phyloP scores from a whole-genome alignment of 1,140 invertebrate genomes.

The Drosophila trapezifrons region DNA sequence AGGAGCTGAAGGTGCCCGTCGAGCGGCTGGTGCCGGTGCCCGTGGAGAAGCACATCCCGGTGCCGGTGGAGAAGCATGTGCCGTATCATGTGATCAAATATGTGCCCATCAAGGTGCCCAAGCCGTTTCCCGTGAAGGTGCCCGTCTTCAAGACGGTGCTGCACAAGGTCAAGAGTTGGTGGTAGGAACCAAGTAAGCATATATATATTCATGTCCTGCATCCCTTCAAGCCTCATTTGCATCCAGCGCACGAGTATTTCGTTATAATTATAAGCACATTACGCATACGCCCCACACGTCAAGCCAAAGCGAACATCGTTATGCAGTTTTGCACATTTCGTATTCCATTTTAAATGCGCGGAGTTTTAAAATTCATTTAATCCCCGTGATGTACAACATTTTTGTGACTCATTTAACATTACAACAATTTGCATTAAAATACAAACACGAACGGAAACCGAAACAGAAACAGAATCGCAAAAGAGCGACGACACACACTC shows the following conservation, averaged over 20 bases:
- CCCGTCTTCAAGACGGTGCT: slow-evolving; percentile 90
- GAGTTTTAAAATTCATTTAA: slow-evolving; percentile 68
- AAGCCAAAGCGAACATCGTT: slow-evolving; percentile 51
- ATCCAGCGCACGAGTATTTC: slow-evolving; percentile 37
- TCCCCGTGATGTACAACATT: slow-evolving; percentile 55
- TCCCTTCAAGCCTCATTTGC: slow-evolving; percentile 19
- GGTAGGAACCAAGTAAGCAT: slow-evolving; percentile 53
- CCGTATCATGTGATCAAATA: slow-evolving; percentile 90
- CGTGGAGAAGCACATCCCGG: slow-evolving; percentile 89
- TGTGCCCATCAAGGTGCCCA: slow-evolving; percentile 89
- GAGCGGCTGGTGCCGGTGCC: slow-evolving; percentile 90
- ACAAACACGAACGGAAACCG: slow-evolving; percentile 44
- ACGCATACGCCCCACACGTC: slow-evolving; percentile 45
- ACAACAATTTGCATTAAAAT: slow-evolving; percentile 68
- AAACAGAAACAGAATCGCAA: slow-evolving; percentile 26
- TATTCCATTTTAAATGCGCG: slow-evolving; percentile 38
- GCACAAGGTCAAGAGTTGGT: slow-evolving; percentile 86
- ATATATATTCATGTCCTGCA: neutral
- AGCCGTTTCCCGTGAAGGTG: slow-evolving; percentile 90
- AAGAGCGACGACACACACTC: slow-evolving; percentile 21
- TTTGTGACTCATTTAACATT: slow-evolving; percentile 78
- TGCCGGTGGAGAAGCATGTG: slow-evolving; percentile 89
- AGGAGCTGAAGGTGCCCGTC: slow-evolving; percentile 89
- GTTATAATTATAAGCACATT: slow-evolving; percentile 63
- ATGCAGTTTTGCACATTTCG: slow-evolving; percentile 57